Evolutionary conservation across 1,140 invertebrate species (phyloP).

Genomic region (Neotoxoptera formosana): DNA sequence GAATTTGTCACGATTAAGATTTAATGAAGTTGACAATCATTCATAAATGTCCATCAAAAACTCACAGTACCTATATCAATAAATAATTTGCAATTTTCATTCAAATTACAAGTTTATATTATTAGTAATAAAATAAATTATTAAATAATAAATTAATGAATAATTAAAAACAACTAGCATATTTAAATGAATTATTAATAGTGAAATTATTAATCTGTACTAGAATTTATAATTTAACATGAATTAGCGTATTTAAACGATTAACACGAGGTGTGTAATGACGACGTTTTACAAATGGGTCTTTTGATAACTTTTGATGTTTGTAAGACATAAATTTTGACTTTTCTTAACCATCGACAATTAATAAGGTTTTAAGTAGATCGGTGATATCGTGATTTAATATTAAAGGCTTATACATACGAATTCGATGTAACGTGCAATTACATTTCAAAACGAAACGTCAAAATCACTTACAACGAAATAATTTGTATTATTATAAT

Average conservation of each 20-base stretch:
- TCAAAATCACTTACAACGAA: background rate
- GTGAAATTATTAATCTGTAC: background rate
- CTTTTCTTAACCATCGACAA: background rate
- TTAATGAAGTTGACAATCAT: background rate
- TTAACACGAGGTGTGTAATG: background rate
- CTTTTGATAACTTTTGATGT: background rate
- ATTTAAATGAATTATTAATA: background rate
- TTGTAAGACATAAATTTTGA: background rate
- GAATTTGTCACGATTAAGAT: background rate
- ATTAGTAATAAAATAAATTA: background rate
- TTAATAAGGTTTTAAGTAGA: background rate
- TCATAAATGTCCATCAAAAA: background rate
- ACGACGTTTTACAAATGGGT: background rate
- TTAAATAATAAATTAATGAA: background rate
- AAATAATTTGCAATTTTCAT: background rate
- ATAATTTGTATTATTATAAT: background rate
- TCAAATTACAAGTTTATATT: background rate
- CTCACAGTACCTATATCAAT: background rate
- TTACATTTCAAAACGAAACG: background rate
- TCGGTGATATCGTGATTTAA: background rate
- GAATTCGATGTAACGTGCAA: background rate
- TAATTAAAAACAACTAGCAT: background rate
- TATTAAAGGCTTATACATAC: background rate
- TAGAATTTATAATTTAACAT: background rate
- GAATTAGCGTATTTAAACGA: background rate